These are phyloP conservation scores for Nannobrachium achirus DNA, from an alignment of 2,113 vertebrate species.

Conservation along the genomic window DNA sequence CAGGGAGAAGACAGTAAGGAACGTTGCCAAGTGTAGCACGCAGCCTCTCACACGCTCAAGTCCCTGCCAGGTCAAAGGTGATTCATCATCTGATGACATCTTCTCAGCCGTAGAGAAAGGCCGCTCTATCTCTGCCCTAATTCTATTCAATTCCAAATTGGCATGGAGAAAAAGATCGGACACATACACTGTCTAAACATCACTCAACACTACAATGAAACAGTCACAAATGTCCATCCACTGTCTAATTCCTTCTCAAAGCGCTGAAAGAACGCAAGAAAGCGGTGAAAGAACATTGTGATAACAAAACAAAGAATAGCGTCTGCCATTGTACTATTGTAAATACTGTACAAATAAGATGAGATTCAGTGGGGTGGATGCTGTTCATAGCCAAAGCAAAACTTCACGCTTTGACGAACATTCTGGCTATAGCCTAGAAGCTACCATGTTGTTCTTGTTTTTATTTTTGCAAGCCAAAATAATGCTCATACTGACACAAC, in stretches of 20 bases:
- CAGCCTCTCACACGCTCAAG: slow-evolving; percentile 31
- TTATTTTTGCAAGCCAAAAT: slow-evolving; percentile 19
- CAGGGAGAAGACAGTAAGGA: slow-evolving; percentile 31
- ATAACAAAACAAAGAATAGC: not conserved
- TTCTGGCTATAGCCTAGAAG: too few relatives aligned
- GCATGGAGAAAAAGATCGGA: slow-evolving; percentile 20
- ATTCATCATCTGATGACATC: slow-evolving; percentile 24
- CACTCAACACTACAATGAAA: slow-evolving; percentile 47
- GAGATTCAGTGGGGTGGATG: not conserved
- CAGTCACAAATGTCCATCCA: slow-evolving; percentile 48
- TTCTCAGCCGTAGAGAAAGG: slow-evolving; percentile 4
- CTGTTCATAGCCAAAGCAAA: too few relatives aligned
- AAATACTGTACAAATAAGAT: slow-evolving; percentile 14
- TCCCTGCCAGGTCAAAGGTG: slow-evolving; percentile 51
- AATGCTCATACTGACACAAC: slow-evolving; percentile 4
- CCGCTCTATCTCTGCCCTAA: slow-evolving; percentile 3
- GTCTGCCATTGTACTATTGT: slow-evolving; percentile 35
- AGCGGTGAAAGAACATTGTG: slow-evolving; percentile 7
- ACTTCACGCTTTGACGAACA: too few relatives aligned
- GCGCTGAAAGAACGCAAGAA: not conserved
- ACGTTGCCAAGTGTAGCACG: slow-evolving; percentile 35
- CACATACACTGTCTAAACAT: slow-evolving; percentile 29
- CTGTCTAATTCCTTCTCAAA: slow-evolving; percentile 10
- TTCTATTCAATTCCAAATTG: slow-evolving; percentile 27
- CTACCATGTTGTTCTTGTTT: not conserved